A percentile compares a stretch with the other conserved stretches of the same genome.
Evolutionary conservation across 2,113 vertebrate species (phyloP).

Genomic region (Lepus europaeus): DNA sequence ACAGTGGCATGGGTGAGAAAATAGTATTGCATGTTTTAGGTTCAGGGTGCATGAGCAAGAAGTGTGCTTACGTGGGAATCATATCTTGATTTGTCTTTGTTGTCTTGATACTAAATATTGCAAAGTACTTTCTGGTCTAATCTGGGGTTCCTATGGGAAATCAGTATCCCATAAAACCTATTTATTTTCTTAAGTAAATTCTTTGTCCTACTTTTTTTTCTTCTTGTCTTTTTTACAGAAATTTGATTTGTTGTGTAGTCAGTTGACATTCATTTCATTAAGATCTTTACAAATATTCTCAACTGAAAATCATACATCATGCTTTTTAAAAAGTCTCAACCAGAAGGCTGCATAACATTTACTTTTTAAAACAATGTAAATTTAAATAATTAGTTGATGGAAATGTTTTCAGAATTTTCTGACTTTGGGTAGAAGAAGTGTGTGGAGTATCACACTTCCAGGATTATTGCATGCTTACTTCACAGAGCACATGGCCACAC

Average conservation of each 20-base stretch:
- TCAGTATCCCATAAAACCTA: background rate
- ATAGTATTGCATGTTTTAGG: background rate
- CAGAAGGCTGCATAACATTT: background rate
- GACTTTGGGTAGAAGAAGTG: background rate
- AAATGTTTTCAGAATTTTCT: constrained; percentile 34
- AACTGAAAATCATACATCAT: constrained; percentile 11
- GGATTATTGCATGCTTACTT: constrained; percentile 16
- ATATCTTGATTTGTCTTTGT: background rate
- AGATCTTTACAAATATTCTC: constrained; percentile 14
- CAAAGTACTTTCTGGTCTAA: constrained; percentile 7
- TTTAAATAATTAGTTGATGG: background rate
- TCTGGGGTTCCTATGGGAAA: constrained; percentile 13
- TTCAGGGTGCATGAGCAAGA: background rate
- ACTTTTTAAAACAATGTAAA: constrained; percentile 34
- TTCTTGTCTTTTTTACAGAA: background rate
- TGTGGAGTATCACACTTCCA: background rate
- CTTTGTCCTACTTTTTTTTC: background rate
- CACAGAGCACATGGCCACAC: background rate
- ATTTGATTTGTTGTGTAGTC: constrained; percentile 25
- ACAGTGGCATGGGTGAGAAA: background rate
- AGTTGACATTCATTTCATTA: background rate
- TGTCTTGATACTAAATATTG: constrained; percentile 38
- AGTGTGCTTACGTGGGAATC: background rate
- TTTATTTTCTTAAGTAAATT: constrained; percentile 31
- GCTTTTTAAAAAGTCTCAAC: background rate